These are phyloP conservation scores for Oligia fasciuncula DNA, from an alignment of 2,888 invertebrate genomes.

Conservation along the genomic window DNA sequence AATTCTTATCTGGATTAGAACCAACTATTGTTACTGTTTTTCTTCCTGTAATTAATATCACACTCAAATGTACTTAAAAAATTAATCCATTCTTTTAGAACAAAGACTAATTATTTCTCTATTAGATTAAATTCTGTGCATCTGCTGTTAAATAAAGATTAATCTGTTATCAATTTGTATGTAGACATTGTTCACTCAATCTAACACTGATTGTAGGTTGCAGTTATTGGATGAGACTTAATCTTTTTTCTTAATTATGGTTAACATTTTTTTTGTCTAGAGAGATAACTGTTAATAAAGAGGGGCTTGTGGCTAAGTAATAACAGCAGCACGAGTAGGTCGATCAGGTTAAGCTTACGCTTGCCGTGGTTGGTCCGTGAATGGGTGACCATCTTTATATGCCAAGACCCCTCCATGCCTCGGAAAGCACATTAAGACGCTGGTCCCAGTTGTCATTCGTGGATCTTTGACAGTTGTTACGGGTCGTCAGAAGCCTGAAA, in stretches of 20 bases:
- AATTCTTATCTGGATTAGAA: slow-evolving; percentile 31
- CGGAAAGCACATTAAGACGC: too few relatives aligned
- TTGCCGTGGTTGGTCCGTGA: too few relatives aligned
- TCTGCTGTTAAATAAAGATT: slow-evolving; percentile 13
- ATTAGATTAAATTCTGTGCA: not conserved
- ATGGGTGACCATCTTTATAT: too few relatives aligned
- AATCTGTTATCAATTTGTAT: not conserved
- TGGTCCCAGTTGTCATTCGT: too few relatives aligned
- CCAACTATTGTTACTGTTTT: slow-evolving; percentile 11
- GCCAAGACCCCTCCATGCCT: too few relatives aligned
- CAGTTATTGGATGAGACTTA: not conserved
- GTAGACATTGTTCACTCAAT: not conserved
- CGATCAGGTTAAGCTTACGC: too few relatives aligned
- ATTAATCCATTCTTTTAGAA: slow-evolving; percentile 4
- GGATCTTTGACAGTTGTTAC: too few relatives aligned
- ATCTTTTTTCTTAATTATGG: slow-evolving; percentile 1
- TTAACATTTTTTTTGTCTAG: too few relatives aligned
- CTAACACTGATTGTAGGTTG: not conserved
- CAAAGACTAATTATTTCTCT: slow-evolving; percentile 14
- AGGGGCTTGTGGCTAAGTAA: too few relatives aligned
- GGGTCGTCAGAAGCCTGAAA: too few relatives aligned
- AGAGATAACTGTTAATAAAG: too few relatives aligned
- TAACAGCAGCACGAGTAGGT: too few relatives aligned
- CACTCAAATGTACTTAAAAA: not conserved
- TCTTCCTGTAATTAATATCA: slow-evolving; percentile 37